Conservation (phyloP, 2,888 invertebrate genomes). For the Eupithecia vulgata region DNA sequence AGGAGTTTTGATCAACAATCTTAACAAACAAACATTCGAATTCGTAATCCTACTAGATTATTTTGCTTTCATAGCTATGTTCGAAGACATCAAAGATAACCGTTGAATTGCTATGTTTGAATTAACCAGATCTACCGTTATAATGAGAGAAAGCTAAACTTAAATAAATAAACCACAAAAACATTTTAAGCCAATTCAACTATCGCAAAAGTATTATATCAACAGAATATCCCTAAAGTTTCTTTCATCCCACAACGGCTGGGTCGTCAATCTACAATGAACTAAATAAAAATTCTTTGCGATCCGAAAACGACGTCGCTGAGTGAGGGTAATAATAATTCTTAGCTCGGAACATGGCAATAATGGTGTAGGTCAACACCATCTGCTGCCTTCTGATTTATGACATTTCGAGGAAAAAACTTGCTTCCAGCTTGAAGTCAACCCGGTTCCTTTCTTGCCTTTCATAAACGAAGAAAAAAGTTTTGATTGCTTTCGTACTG, state of each 20-base stretch:
- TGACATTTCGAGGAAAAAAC: slow-evolving; percentile 72
- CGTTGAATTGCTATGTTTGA: too few species aligned
- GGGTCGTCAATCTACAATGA: slow-evolving; percentile 9
- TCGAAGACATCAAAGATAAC: not conserved
- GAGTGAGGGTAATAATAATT: slow-evolving; percentile 68
- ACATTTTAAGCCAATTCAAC: not conserved
- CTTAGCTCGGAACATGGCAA: slow-evolving; percentile 75
- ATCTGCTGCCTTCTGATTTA: slow-evolving; percentile 79
- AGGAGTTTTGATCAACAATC: too few species aligned
- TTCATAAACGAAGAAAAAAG: slow-evolving; percentile 66
- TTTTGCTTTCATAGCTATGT: not conserved
- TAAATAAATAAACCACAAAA: not conserved
- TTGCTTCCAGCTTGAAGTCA: slow-evolving; percentile 52
- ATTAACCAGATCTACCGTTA: too few species aligned
- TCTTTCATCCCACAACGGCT: not conserved
- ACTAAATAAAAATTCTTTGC: slow-evolving; percentile 36
- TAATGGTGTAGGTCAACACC: slow-evolving; percentile 79
- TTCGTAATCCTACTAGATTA: not conserved
- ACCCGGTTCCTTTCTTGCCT: slow-evolving; percentile 62
- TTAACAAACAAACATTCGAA: too few species aligned
- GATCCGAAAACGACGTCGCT: slow-evolving; percentile 41
- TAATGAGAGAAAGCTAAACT: not conserved
- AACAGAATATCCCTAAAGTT: not conserved
- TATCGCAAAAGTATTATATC: not conserved
- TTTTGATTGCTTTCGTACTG: slow-evolving; percentile 3